Percentiles rank a stretch among this genome's conserved stretches.
These are phyloP conservation scores for Cheilosia soror DNA, from an alignment of 2,888 invertebrate genomes.

Conservation along the genomic window DNA sequence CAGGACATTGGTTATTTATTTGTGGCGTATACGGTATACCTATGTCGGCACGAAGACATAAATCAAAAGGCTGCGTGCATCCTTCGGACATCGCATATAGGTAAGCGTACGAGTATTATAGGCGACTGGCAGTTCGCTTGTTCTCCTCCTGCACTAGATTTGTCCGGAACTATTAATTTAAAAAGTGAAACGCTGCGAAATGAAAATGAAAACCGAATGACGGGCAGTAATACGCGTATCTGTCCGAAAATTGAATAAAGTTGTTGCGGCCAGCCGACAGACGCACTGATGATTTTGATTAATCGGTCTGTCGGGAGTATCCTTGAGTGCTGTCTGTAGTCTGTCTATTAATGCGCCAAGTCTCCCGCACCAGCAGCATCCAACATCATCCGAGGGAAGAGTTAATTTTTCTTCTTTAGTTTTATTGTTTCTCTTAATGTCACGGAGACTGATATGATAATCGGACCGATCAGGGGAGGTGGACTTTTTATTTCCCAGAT, in stretches of 20 bases:
- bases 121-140: background rate
- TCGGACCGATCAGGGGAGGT: constrained; percentile 17
- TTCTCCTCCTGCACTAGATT: constrained; percentile 58
- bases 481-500: constrained; percentile 8
- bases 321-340: constrained; percentile 45
- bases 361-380: background rate
- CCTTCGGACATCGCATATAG: background rate
- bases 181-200: constrained; percentile 55
- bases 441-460: constrained; percentile 33
- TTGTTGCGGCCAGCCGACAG: constrained; percentile 32
- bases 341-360: constrained; percentile 38
- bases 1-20: constrained; percentile 61
- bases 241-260: constrained; percentile 50
- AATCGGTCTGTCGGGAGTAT: constrained; percentile 52
- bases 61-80: constrained; percentile 29
- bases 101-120: background rate
- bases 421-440: constrained; percentile 35
- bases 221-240: background rate
- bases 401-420: constrained; percentile 35
- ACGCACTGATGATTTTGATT: constrained; percentile 58
- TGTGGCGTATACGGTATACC: background rate
- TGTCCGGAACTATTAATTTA: constrained; percentile 66
- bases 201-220: constrained; percentile 37
- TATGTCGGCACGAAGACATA: constrained; percentile 15
- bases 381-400: background rate